Conservation (phyloP, 2,797 vertebrate species). For the Podarcis lilfordi region DNA sequence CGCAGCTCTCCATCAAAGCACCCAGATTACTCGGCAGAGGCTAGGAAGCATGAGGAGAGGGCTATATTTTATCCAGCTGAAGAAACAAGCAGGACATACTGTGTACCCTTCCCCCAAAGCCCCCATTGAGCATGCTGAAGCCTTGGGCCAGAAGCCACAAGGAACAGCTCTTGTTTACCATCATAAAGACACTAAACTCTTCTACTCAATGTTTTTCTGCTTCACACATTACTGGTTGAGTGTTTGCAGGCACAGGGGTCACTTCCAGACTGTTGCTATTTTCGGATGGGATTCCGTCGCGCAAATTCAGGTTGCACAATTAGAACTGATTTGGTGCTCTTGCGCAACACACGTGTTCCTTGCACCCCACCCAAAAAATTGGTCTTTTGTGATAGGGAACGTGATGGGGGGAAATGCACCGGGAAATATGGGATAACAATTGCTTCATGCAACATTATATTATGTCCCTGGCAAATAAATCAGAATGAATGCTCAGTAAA, state of each 20-base stretch:
- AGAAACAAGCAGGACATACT: background rate
- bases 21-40: constrained; percentile 7
- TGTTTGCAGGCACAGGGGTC: background rate
- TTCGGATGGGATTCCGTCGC: too few relatives aligned
- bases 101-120: background rate
- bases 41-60: background rate
- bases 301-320: too few relatives aligned
- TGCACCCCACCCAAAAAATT: too few relatives aligned
- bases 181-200: background rate
- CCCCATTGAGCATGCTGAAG: background rate
- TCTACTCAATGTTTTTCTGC: background rate
- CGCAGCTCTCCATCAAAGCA: constrained; percentile 17
- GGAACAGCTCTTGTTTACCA: background rate
- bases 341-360: too few relatives aligned
- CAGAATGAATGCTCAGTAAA: too few relatives aligned
- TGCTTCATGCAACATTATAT: too few relatives aligned
- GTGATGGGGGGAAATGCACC: too few relatives aligned
- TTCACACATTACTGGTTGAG: background rate
- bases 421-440: too few relatives aligned
- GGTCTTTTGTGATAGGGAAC: too few relatives aligned
- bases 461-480: too few relatives aligned
- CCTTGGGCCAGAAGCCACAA: background rate
- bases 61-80: background rate
- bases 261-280: too few relatives aligned
- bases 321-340: too few relatives aligned